These are phyloP conservation scores for Onychomys arenicola DNA, from an alignment of 2,797 vertebrate species.

Conservation along the genomic window DNA sequence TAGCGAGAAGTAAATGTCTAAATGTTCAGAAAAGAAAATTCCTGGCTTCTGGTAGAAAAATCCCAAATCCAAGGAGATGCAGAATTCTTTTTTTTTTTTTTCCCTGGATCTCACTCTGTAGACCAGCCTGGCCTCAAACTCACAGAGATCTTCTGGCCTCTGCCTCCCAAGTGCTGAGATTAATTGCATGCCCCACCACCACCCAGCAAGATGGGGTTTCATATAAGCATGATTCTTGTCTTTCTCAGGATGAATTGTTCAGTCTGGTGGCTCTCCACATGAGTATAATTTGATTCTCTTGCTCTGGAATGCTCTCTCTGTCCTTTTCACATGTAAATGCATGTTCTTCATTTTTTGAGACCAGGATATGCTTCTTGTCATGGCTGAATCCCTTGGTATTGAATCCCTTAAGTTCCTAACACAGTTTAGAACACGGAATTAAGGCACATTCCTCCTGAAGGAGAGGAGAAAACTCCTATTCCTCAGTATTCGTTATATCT, in stretches of 20 bases:
- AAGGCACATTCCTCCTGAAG: neutral
- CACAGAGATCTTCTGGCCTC: too few relatives aligned
- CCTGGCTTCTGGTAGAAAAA: neutral
- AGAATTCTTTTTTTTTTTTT: too few relatives aligned
- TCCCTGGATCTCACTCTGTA: too few relatives aligned
- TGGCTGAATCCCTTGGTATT: neutral
- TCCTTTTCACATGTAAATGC: neutral
- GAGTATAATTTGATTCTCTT: neutral
- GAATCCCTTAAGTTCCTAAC: neutral
- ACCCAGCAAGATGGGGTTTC: neutral
- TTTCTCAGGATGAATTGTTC: neutral
- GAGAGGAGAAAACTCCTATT: neutral
- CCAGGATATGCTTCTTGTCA: neutral
- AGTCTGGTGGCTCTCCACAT: neutral
- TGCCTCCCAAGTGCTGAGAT: too few relatives aligned
- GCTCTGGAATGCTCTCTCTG: fast-evolving
- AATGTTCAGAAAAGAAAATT: neutral
- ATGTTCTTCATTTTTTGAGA: neutral
- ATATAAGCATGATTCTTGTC: neutral
- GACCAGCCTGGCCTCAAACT: too few relatives aligned
- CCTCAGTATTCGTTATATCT: neutral
- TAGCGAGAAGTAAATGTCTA: neutral
- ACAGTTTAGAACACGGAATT: too few relatives aligned
- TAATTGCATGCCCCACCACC: too few relatives aligned
- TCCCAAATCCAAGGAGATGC: neutral